Evolutionary conservation across 1,140 invertebrate species (phyloP), one percentile per base, ranked within the genome.

Genomic region (Bombus cullumanus): DNA sequence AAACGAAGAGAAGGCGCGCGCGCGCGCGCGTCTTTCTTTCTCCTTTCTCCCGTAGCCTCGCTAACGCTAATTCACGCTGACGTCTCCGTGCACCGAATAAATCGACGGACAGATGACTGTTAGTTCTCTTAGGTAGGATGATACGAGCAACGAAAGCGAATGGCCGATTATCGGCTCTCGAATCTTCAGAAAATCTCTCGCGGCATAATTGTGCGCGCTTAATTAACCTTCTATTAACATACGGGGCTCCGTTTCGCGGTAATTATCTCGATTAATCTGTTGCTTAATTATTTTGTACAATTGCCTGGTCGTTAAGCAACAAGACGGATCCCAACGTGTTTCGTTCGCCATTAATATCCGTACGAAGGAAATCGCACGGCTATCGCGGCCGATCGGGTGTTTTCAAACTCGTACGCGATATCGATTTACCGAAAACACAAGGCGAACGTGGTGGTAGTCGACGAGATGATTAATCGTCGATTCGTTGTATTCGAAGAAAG

Each of bases 1-100:
- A 90, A 91, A 92, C 79, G 87, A 90, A 84, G 72, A 85, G 31
- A 28, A 31, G 87, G 1, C 64, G 86, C 90, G 88, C 86, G 88
- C 88, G 80, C 88, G 18, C 86, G 13, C 34, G 34, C 34, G 88
- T 87, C 80, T 88, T 88, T 92, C 73, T 34, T 59, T 90, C 86
- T 77, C 66, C 41, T 69, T 90, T 69, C 39, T 81, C 81, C 34
- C 31, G 31, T 57, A 53, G 73, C 75, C 73, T 72, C 74, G 78
- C 53, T 77, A 87, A 92, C 89, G 88, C 87, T 93, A 93, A 93
- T 93, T 93, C 90, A 88, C 92, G 86, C 86, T 91, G 92, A 93
- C 93, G 89, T 87, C 78, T 86, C 83, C 68, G 74, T 86, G 88
- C 88, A 68, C 47, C 64, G 88, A 81, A 89, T 88, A 88, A 88